Conservation (phyloP, 2,888 invertebrate species). For the Morpho deidamia region DNA sequence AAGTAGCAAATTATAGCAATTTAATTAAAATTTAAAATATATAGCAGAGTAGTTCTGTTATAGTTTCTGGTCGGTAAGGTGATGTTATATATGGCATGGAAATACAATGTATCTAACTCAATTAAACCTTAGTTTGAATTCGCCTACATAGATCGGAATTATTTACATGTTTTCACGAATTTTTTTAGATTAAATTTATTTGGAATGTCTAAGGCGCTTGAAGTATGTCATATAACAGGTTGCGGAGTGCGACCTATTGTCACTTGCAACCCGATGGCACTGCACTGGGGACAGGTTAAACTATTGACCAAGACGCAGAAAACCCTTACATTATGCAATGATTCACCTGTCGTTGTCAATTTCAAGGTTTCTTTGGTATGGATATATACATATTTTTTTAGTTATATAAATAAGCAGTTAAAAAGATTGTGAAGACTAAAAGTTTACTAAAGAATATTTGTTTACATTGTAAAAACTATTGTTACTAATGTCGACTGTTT, state of each 20-base stretch:
- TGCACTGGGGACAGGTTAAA: conserved; percentile 81
- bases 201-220: conserved; percentile 56
- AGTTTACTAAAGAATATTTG: no score
- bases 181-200: conserved; percentile 50
- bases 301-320: conserved; percentile 73
- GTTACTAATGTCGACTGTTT: no score
- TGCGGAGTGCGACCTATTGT: conserved; percentile 83
- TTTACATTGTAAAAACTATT: no score
- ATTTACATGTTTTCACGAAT: not conserved
- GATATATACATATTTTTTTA: not conserved
- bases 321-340: conserved; percentile 79
- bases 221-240: conserved; percentile 70
- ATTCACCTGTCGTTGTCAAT: conserved; percentile 83
- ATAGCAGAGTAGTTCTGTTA: no score
- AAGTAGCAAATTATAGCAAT: no score
- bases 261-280: conserved; percentile 74
- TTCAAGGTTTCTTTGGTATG: conserved; percentile 73
- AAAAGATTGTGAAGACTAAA: no score
- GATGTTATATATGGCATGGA: no score
- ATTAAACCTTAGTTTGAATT: no score
- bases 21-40: no score
- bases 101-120: no score
- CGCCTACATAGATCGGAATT: no score
- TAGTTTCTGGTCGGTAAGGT: no score
- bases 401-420: not conserved